Conservation (phyloP, 1,140 invertebrate species). For the Luehdorfia chinensis region DNA sequence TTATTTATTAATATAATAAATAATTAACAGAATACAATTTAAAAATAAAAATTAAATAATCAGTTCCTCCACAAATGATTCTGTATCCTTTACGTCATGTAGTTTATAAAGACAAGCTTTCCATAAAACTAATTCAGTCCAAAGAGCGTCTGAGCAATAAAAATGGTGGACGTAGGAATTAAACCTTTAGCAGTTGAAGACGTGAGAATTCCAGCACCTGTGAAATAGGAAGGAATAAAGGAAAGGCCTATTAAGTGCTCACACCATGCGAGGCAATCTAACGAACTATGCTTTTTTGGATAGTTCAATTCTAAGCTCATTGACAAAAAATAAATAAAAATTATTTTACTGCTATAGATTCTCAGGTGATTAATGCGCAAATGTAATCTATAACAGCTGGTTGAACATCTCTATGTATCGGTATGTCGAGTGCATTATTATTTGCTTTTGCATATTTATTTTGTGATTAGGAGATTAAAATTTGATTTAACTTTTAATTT, state of each 20-base stretch:
- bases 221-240: constrained; percentile 61
- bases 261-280: constrained; percentile 52
- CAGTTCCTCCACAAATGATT: too few species aligned
- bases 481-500: too few species aligned
- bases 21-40: too few species aligned
- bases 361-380: too few species aligned
- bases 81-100: constrained; percentile 49
- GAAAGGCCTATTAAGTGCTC: constrained; percentile 57
- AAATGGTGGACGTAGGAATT: constrained; percentile 71
- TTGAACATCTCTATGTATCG: too few species aligned
- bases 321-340: constrained; percentile 29
- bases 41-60: too few species aligned
- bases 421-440: too few species aligned
- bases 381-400: too few species aligned
- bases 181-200: constrained; percentile 59
- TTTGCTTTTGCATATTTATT: too few species aligned
- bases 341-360: too few species aligned
- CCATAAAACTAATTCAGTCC: constrained; percentile 77
- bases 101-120: constrained; percentile 71
- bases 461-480: too few species aligned
- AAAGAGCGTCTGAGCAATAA: constrained; percentile 74
- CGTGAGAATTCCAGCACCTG: constrained; percentile 65
- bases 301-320: constrained; percentile 38
- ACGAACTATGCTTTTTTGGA: constrained; percentile 46
- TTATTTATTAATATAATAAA: too few species aligned